Base-by-base conservation (phyloP, 1,140 invertebrate genomes). In the Stegodyphus dumicola region DNA sequence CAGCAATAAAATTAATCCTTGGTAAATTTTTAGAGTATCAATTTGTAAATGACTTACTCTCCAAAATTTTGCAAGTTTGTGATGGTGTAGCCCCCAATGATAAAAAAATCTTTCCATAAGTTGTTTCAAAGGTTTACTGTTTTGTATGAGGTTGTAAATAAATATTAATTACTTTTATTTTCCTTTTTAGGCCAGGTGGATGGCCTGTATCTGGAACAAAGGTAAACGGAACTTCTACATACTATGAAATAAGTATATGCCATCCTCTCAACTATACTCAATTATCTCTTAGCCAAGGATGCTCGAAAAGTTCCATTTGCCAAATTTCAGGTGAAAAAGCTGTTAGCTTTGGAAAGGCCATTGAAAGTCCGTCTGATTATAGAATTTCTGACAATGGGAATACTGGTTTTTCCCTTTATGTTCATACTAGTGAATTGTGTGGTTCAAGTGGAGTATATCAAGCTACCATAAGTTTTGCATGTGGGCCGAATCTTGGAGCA, bases 221-320 rank as follows among this genome's bases (percentile, higher is more conserved):
- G 2, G n/a, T 77, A n/a, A 77, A 85, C 70, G 74, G 74, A 15
- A 77, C 18, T 10, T 15, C 48, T 17, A 13, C 65, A 10, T 52
- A 51, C 51, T 85, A 75, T 60, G 64, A 69, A 17, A 85, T 85
- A 53, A 76, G 18, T 70, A 7, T 77, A 13, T 85, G 81, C n/a
- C 64, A 48, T 17, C 53, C 81, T 11, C 7, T 85, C 4, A 67
- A 77, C 48, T 66, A 17, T 48, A 33, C 33, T 1, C 1, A 33
- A 33, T 33, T 33, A 33, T 69, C 77, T 52, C 48, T 67, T 33
- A 70, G 11, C 52, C 53, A 51, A 52, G 73, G 65, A 56, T 85
- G 81, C 60, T 15, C 9, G 5, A 85, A 85, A 10, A 85, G 81
- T 13, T 85, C 81, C 52, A 69, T 85, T 7, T 85, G 81, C 53